Percentiles rank a stretch among this genome's conserved stretches.
Conservation (phyloP, 2,797 vertebrate species). For the Numenius phaeopus region DNA sequence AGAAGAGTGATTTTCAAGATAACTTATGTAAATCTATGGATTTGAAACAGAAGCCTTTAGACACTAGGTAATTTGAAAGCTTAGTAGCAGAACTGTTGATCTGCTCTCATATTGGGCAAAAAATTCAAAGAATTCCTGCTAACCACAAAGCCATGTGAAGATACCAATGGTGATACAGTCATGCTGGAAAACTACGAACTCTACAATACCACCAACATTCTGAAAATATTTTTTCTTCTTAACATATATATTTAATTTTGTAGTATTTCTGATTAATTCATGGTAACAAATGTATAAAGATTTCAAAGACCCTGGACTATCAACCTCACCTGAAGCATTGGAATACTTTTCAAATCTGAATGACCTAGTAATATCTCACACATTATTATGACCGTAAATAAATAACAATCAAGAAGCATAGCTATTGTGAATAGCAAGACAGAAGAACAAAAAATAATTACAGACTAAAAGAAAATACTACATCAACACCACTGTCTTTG, state of each 20-base stretch:
- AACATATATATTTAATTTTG: background rate
- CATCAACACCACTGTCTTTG: background rate
- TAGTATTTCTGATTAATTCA: background rate
- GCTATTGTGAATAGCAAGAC: background rate
- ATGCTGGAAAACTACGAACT: background rate
- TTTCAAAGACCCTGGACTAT: background rate
- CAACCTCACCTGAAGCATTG: background rate
- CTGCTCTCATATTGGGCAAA: background rate
- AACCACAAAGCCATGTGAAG: background rate
- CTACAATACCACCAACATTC: background rate
- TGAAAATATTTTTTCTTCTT: background rate
- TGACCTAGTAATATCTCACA: accelerated
- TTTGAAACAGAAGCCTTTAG: background rate
- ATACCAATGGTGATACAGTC: background rate
- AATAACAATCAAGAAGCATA: background rate
- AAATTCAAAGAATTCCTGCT: background rate
- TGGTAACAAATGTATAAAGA: background rate
- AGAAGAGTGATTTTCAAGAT: background rate
- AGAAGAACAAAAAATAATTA: background rate
- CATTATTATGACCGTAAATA: background rate
- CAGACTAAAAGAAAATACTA: background rate
- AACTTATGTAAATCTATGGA: background rate
- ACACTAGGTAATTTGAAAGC: background rate
- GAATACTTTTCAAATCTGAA: background rate
- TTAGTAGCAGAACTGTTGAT: background rate